A percentile compares a stretch with the other conserved stretches of the same genome.
Conservation (phyloP, 2,888 invertebrate genomes). For the Alcis repandata region DNA sequence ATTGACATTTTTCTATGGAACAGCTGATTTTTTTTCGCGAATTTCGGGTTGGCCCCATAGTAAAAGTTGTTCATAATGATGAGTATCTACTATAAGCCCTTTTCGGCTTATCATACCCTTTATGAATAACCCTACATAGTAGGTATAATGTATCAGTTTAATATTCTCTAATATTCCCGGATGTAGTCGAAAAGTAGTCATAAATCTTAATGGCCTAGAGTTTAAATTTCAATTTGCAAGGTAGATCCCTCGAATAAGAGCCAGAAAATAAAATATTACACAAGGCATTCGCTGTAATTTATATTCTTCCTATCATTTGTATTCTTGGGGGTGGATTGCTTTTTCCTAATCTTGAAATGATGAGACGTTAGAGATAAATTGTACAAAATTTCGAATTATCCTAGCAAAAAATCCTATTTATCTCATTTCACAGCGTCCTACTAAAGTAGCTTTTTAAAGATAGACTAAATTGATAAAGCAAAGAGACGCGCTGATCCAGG, state of each 20-base stretch:
- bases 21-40: no score
- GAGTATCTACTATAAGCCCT: no score
- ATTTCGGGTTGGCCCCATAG: no score
- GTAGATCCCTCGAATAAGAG: slow-evolving; percentile 5
- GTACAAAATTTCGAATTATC: slow-evolving; percentile 5
- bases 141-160: no score
- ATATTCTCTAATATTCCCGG: no score
- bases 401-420: background rate
- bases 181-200: background rate
- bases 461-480: no score
- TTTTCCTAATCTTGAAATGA: slow-evolving; percentile 23
- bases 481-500: no score
- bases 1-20: no score
- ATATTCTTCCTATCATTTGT: slow-evolving; percentile 28
- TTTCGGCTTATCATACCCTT: no score
- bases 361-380: slow-evolving; percentile 19
- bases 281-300: slow-evolving; percentile 26
- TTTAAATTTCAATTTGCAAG: background rate
- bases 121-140: no score
- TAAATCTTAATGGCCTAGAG: background rate
- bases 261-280: slow-evolving; percentile 53
- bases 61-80: no score
- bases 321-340: slow-evolving; percentile 16
- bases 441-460: background rate
- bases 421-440: background rate